These are phyloP conservation scores for Mayetiola destructor DNA, from an alignment of 2,888 invertebrate genomes.

Conservation along the genomic window DNA sequence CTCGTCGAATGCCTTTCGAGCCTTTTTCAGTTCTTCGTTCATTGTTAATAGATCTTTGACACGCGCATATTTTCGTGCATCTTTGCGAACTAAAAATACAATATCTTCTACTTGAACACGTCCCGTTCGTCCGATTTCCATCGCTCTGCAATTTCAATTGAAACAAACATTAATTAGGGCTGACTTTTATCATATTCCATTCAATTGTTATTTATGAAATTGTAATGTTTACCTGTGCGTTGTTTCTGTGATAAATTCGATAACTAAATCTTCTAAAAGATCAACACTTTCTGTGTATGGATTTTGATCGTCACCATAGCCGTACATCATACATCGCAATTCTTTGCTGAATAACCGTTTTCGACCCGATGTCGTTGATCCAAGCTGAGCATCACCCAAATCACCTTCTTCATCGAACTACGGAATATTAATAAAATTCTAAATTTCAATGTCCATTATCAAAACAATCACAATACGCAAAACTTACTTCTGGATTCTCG, in stretches of 20 bases:
- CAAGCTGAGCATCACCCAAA: slow-evolving; percentile 53
- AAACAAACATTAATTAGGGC: neutral
- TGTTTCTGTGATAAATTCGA: slow-evolving; percentile 94
- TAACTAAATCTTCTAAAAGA: slow-evolving; percentile 89
- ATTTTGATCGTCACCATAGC: slow-evolving; percentile 98
- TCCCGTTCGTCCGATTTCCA: slow-evolving; percentile 95
- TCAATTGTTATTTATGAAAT: neutral
- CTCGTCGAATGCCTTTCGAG: slow-evolving; percentile 98
- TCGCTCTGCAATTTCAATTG: slow-evolving; percentile 49
- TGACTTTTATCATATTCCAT: no score
- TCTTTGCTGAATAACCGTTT: slow-evolving; percentile 85
- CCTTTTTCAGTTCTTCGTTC: slow-evolving; percentile 98
- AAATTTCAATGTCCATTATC: neutral
- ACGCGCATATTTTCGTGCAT: slow-evolving; percentile 89
- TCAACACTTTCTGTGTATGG: slow-evolving; percentile 98
- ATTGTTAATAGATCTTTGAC: slow-evolving; percentile 93
- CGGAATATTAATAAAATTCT: neutral
- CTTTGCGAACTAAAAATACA: slow-evolving; percentile 88
- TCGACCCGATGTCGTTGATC: slow-evolving; percentile 52
- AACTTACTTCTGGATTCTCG: neutral
- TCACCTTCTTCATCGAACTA: slow-evolving; percentile 46
- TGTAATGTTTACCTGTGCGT: slow-evolving; percentile 48
- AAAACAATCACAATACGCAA: neutral
- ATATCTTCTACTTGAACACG: slow-evolving; percentile 97
- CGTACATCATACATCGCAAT: slow-evolving; percentile 96